Percentiles rank a stretch among this genome's conserved stretches.
These are phyloP conservation scores for Harpalus rufipes DNA, from an alignment of 2,888 invertebrate species.

Conservation along the genomic window DNA sequence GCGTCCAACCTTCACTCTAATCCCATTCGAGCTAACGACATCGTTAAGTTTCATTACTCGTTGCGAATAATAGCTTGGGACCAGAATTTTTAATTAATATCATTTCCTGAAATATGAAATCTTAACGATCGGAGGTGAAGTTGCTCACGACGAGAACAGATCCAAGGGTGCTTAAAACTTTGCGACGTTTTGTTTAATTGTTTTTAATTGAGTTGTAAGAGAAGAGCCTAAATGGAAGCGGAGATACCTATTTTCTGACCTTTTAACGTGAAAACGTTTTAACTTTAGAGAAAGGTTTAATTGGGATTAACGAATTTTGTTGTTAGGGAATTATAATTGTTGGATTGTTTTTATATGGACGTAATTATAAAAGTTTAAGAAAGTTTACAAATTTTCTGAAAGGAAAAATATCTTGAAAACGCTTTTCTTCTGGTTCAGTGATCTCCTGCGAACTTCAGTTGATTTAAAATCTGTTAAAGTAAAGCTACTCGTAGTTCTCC, in stretches of 20 bases:
- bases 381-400: neutral
- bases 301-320: constrained; percentile 35
- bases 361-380: constrained; percentile 1
- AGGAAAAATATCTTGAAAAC: constrained; percentile 3
- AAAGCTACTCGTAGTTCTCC: too few relatives aligned
- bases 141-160: constrained; percentile 13
- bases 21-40: constrained; percentile 47
- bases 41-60: constrained; percentile 59
- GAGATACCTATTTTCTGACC: constrained; percentile 5
- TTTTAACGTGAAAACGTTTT: constrained; percentile 19
- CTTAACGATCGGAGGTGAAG: constrained; percentile 31
- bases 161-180: constrained; percentile 28
- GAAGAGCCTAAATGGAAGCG: neutral
- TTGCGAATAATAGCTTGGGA: constrained; percentile 46
- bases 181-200: constrained; percentile 52
- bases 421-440: neutral
- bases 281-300: constrained; percentile 9
- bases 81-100: constrained; percentile 60
- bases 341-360: constrained; percentile 33
- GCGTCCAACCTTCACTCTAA: neutral
- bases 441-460: neutral
- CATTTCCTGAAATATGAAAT: constrained; percentile 58
- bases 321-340: constrained; percentile 36
- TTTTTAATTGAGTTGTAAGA: constrained; percentile 44
- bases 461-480: neutral